Conservation (phyloP, 2,113 vertebrate genomes). For the Pluvianellus socialis region DNA sequence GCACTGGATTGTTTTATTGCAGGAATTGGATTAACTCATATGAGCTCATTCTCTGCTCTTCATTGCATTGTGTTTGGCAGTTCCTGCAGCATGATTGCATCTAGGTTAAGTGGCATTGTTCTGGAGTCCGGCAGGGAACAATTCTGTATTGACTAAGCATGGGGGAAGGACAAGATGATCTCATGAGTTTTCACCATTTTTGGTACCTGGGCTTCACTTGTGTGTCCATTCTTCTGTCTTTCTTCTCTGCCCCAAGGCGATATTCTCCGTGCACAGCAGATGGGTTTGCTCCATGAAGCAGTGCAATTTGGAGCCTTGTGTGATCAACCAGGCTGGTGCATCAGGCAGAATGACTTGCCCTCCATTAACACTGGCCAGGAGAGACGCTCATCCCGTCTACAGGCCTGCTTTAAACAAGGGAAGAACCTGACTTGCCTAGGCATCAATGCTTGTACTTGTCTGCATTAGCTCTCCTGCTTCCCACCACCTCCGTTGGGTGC, state of each 20-base stretch:
- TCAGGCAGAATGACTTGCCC: neutral
- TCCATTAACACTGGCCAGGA: neutral
- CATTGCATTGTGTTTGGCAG: constrained; percentile 57
- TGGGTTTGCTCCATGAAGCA: neutral
- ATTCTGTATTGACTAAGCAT: neutral
- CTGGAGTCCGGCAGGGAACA: neutral
- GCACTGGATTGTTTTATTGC: constrained; percentile 56
- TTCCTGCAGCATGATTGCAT: constrained; percentile 42
- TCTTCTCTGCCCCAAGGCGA: neutral
- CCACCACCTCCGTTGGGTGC: neutral
- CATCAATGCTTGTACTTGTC: neutral
- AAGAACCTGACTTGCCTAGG: neutral
- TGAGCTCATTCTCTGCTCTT: constrained; percentile 64
- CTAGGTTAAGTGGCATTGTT: constrained; percentile 56
- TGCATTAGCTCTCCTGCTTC: neutral
- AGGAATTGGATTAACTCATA: constrained; percentile 63
- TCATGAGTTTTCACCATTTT: constrained; percentile 18
- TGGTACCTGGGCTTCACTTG: neutral
- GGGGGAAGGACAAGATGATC: constrained; percentile 9
- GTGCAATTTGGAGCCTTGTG: neutral
- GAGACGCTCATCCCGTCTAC: neutral
- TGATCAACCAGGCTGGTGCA: neutral
- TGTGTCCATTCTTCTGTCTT: neutral
- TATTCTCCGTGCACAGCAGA: neutral
- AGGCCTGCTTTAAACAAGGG: neutral